Evolutionary conservation across 2,888 invertebrate genomes (phyloP).

Genomic region (Deroplatys truncata): DNA sequence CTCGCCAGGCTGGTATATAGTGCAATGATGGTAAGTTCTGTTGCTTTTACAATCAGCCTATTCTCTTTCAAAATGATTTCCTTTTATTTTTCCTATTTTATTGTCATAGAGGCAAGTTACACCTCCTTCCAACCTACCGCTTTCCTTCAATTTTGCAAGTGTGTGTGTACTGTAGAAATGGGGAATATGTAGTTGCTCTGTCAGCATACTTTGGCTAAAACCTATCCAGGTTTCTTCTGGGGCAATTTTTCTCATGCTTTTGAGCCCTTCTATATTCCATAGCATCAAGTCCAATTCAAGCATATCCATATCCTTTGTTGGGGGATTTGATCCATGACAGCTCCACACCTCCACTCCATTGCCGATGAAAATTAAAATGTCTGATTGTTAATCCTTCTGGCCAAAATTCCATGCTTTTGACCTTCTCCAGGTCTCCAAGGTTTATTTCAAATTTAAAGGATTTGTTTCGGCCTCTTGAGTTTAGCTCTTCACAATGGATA

Average conservation of each 20-base stretch:
- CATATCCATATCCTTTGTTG: too few species aligned
- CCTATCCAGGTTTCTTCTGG: not conserved
- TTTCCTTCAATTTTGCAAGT: not conserved
- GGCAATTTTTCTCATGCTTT: not conserved
- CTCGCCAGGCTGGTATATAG: not conserved
- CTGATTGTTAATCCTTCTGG: too few species aligned
- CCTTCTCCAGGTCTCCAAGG: too few species aligned
- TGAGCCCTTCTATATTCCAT: too few species aligned
- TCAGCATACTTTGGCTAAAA: not conserved
- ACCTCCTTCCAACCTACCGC: not conserved
- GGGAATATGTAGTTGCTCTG: not conserved
- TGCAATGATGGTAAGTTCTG: not conserved
- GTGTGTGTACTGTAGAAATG: not conserved
- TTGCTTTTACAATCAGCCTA: not conserved
- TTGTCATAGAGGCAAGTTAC: not conserved
- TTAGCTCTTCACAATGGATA: too few species aligned
- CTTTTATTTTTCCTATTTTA: not conserved
- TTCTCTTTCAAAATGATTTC: not conserved
- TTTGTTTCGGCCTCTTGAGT: too few species aligned
- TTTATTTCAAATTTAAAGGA: too few species aligned
- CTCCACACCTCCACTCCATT: too few species aligned
- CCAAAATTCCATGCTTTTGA: too few species aligned
- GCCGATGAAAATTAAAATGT: too few species aligned
- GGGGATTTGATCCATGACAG: too few species aligned
- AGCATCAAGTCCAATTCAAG: too few species aligned